These are phyloP conservation scores for Taeniopygia guttata DNA, from an alignment of 2,797 vertebrate species.

Conservation along the genomic window DNA sequence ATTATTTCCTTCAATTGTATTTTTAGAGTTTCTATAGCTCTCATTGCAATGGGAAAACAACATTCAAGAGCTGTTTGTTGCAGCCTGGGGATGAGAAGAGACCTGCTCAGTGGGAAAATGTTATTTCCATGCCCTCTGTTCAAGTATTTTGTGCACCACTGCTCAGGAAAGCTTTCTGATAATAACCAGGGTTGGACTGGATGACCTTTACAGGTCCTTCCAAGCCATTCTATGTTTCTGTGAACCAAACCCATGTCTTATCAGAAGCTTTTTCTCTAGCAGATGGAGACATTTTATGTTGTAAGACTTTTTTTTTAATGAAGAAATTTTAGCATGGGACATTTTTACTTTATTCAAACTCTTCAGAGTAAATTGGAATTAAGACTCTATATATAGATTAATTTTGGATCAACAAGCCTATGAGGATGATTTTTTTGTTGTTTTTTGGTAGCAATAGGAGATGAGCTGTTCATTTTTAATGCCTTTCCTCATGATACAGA, in stretches of 20 bases:
- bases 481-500: not conserved
- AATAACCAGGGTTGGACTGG: not conserved
- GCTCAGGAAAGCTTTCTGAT: not conserved
- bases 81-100: not conserved
- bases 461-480: not conserved
- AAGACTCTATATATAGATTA: not conserved
- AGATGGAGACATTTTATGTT: not conserved
- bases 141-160: not conserved
- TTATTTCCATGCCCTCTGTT: not conserved
- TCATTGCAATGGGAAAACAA: not conserved
- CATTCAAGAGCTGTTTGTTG: not conserved
- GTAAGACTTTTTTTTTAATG: not conserved
- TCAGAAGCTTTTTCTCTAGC: not conserved
- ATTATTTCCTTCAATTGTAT: not conserved
- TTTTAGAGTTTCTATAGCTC: not conserved
- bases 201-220: not conserved
- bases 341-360: not conserved
- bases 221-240: not conserved
- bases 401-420: not conserved
- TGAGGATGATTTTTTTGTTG: not conserved
- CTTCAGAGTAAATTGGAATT: not conserved
- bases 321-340: not conserved
- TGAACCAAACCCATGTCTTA: not conserved
- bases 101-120: not conserved
- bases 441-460: not conserved